These are phyloP conservation scores for Ondatra zibethicus DNA, from an alignment of 2,113 vertebrate genomes.

Conservation along the genomic window DNA sequence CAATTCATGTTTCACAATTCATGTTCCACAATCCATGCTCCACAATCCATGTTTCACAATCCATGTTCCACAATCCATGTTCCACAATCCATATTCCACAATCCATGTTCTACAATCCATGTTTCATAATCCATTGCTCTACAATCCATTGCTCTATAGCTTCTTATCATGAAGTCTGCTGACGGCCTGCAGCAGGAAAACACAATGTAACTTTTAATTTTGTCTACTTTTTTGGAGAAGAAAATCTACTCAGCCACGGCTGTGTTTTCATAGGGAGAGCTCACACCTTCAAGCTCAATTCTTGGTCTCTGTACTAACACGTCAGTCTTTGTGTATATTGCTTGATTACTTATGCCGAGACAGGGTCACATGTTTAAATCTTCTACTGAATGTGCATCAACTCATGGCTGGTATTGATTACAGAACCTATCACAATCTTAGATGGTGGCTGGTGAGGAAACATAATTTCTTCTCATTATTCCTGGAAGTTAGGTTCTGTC, in stretches of 20 bases:
- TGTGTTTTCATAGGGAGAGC: background rate
- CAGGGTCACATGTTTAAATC: background rate
- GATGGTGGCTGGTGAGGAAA: background rate
- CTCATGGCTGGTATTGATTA: background rate
- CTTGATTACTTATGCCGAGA: background rate
- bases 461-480: background rate
- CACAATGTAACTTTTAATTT: background rate
- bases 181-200: background rate
- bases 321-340: background rate
- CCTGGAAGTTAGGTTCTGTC: background rate
- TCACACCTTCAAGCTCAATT: background rate
- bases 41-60: background rate
- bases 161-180: background rate
- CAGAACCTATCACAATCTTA: background rate
- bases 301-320: background rate
- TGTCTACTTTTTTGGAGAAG: constrained; percentile 25
- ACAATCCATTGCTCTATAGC: background rate
- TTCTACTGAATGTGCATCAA: background rate
- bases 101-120: too few relatives aligned
- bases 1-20: too few relatives aligned
- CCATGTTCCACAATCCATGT: too few relatives aligned
- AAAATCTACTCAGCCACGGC: background rate
- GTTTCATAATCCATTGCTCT: background rate
- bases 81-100: too few relatives aligned
- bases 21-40: too few relatives aligned